A percentile compares a stretch with the other conserved stretches of the same genome.
These are phyloP conservation scores for Semnornis frantzii DNA, from an alignment of 2,113 vertebrate genomes.

Conservation along the genomic window DNA sequence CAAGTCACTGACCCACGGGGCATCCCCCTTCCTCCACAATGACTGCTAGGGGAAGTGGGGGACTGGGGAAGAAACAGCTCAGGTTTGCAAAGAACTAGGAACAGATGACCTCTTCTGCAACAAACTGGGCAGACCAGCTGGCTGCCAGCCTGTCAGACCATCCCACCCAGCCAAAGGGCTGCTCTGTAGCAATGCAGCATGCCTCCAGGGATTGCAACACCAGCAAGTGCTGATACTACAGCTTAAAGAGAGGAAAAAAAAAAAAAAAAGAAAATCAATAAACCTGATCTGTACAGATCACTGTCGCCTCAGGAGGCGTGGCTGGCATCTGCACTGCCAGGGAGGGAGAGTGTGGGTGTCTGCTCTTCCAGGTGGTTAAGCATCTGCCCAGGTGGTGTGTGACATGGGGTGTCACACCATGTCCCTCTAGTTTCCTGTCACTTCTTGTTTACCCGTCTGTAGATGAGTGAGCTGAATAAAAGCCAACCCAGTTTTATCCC, in stretches of 20 bases:
- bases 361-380: not conserved
- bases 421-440: slow-evolving; percentile 61
- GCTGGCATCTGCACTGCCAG: slow-evolving; percentile 39
- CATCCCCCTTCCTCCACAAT: slow-evolving; percentile 93
- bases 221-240: slow-evolving; percentile 73
- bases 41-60: slow-evolving; percentile 65
- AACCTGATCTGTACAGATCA: slow-evolving; percentile 24
- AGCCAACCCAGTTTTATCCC: slow-evolving; percentile 53
- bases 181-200: slow-evolving; percentile 66
- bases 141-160: slow-evolving; percentile 34
- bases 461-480: slow-evolving; percentile 75
- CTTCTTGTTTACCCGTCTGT: slow-evolving; percentile 74
- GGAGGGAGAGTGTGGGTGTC: not conserved
- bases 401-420: not conserved
- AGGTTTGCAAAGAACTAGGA: slow-evolving; percentile 77
- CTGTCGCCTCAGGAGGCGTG: not conserved
- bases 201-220: slow-evolving; percentile 70
- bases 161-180: slow-evolving; percentile 59
- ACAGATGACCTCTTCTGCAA: slow-evolving; percentile 71
- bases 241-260: not conserved
- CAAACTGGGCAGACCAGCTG: slow-evolving; percentile 40
- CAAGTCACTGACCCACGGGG: slow-evolving; percentile 95
- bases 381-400: not conserved
- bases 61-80: slow-evolving; percentile 72
- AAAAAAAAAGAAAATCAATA: not conserved